Base-by-base conservation (phyloP, 2,113 vertebrate genomes). In the Paraplagusia blochii region DNA sequence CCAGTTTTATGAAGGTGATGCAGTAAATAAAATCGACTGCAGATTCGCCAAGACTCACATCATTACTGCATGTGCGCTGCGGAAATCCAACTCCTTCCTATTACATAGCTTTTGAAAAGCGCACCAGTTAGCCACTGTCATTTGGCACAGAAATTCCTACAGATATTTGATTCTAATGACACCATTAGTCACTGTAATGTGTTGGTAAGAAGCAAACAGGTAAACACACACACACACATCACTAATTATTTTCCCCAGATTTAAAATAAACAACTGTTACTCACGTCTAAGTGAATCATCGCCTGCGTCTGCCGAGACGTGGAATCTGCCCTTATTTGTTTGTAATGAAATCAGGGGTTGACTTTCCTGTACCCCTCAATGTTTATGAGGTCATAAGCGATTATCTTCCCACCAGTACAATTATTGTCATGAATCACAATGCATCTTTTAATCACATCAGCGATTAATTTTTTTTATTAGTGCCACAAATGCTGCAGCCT, bases 341-440 rank as follows among this genome's bases (percentile, higher is more conserved):
- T 38, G 12, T 76, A 81, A 83, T 83, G 58, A 83, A 86, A 79
- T 74, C 74, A 66, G 64, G 38, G 54, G 76, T 58, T 61, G 56
- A 69, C 61, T 81, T 73, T 66, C 43, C 50, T 29, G 1, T 64
- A 63, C 78, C 54, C 36, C n/a, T 46, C 60, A 46, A n/a, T 44
- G 36, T 66, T 82, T 74, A 76, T 62, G 61, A 79, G 80, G 79
- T 87, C 79, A 66, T 42, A n/a, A 53, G 72, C 39, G 14, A 67
- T 83, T 73, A 82, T 66, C 60, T 59, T 35, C 59, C 62, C 56
- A 44, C 53, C 58, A 77, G 64, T 65, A 48, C 70, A 73, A 75
- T 82, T 82, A 83, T 84, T 80, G 85, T 84, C 77, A 83, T 82
- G 80, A 89, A 88, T 88, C 79, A 79, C 70, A 62, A 59, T 38